A percentile compares a stretch with the other conserved stretches of the same genome.
Evolutionary conservation across 2,888 invertebrate genomes (phyloP).

Genomic region (Coelogynopora nodosa): DNA sequence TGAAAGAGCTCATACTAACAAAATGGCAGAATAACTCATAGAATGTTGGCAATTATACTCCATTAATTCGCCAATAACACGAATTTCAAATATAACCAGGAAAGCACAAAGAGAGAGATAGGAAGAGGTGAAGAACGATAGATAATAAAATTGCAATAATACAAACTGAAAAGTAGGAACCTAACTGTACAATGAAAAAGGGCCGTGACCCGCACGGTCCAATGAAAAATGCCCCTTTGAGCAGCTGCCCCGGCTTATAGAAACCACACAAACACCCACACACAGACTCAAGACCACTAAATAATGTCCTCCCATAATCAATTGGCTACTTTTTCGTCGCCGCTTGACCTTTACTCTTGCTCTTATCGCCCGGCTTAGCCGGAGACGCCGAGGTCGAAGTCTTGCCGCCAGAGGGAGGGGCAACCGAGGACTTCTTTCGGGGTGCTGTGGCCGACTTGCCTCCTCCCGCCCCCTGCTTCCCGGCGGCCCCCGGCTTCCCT

Average conservation of each 20-base stretch:
- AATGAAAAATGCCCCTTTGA: neutral
- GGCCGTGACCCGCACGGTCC: neutral
- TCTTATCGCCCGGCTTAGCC: neutral
- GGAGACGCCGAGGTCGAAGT: neutral
- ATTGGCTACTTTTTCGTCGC: too few species aligned
- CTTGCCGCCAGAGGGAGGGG: neutral
- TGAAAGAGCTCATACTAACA: too few species aligned
- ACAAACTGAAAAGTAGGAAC: neutral
- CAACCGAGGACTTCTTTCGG: neutral
- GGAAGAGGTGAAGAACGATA: neutral
- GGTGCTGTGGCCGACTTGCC: neutral
- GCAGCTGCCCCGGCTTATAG: too few species aligned
- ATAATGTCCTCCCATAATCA: neutral
- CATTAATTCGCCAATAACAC: too few species aligned
- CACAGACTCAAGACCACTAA: neutral
- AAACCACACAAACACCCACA: neutral
- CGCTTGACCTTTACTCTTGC: too few species aligned
- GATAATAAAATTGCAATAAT: neutral
- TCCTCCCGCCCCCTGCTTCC: neutral
- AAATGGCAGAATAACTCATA: too few species aligned
- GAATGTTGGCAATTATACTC: too few species aligned
- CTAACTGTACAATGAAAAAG: neutral
- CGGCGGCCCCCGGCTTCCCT: neutral
- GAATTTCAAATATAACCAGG: neutral
- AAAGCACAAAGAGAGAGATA: neutral